phyloP scores from a whole-genome alignment of 1,140 invertebrate genomes.

The Drosophila nebulosa region DNA sequence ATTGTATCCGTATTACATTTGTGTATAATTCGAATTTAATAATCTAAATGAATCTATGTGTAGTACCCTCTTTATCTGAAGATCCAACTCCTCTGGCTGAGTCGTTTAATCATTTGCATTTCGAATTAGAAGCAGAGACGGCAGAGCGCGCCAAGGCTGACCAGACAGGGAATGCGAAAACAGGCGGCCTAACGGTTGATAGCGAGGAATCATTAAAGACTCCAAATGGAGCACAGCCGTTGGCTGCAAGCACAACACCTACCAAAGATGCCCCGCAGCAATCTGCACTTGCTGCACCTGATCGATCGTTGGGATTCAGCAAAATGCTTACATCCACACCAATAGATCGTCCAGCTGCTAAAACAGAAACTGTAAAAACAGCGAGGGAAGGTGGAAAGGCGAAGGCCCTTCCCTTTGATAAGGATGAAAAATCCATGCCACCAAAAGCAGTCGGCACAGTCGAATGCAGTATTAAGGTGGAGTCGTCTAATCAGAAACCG shows the following conservation, averaged over 20 bases:
- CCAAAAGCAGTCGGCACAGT: background rate
- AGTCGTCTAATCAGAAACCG: background rate
- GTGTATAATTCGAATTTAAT: conserved; percentile 4
- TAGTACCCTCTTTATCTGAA: conserved; percentile 81
- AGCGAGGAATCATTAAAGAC: conserved; percentile 55
- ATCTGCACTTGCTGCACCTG: conserved; percentile 3
- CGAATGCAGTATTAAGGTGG: background rate
- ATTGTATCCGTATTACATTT: background rate
- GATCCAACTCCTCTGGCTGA: conserved; percentile 80
- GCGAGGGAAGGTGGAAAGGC: conserved; percentile 17
- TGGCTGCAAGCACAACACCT: conserved; percentile 3
- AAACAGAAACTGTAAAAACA: background rate
- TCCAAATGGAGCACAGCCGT: conserved; percentile 47
- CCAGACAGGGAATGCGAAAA: background rate
- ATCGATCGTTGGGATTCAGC: conserved; percentile 19
- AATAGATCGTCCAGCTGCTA: conserved; percentile 24
- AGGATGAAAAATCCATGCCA: conserved; percentile 22
- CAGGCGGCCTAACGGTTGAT: conserved; percentile 6
- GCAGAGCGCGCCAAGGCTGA: conserved; percentile 19
- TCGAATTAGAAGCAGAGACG: conserved; percentile 73
- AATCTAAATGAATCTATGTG: conserved; percentile 21
- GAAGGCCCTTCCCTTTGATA: conserved; percentile 48
- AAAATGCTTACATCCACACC: conserved; percentile 64
- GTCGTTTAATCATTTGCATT: conserved; percentile 76
- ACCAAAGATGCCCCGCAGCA: conserved; percentile 33